These are phyloP conservation scores for Nothura maculosa DNA, from an alignment of 2,797 vertebrate species.

Conservation along the genomic window DNA sequence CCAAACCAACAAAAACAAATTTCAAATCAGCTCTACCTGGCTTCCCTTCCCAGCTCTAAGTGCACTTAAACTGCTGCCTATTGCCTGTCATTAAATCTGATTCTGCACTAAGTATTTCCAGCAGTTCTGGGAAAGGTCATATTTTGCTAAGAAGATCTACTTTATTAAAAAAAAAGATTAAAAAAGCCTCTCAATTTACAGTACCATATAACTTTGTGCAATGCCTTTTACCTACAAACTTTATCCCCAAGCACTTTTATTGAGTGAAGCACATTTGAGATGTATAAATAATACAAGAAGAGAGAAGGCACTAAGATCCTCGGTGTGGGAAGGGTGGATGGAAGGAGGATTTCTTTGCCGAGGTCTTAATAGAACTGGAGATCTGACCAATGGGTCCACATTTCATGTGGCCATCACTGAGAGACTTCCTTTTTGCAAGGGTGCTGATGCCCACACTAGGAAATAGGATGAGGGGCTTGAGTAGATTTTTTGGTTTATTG, in stretches of 20 bases:
- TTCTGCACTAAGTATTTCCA: conserved; percentile 43
- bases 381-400: background rate
- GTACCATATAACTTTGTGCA: conserved; percentile 5
- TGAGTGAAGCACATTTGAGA: background rate
- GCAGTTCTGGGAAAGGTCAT: conserved; percentile 31
- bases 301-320: background rate
- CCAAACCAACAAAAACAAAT: background rate
- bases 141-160: conserved; percentile 23
- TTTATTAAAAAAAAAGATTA: background rate
- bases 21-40: background rate
- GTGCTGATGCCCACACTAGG: background rate
- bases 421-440: background rate
- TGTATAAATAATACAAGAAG: conserved; percentile 60
- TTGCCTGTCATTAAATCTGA: conserved; percentile 44
- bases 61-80: conserved; percentile 16
- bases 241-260: conserved; percentile 8
- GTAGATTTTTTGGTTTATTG: background rate
- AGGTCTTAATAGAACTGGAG: background rate
- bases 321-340: background rate
- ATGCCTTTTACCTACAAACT: conserved; percentile 37
- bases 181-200: background rate
- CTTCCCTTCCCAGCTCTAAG: conserved; percentile 10
- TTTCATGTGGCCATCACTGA: background rate
- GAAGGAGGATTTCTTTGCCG: background rate
- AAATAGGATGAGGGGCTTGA: background rate